Base-by-base conservation (phyloP, 2,888 invertebrate species). In the Eustalomyia histrio region DNA sequence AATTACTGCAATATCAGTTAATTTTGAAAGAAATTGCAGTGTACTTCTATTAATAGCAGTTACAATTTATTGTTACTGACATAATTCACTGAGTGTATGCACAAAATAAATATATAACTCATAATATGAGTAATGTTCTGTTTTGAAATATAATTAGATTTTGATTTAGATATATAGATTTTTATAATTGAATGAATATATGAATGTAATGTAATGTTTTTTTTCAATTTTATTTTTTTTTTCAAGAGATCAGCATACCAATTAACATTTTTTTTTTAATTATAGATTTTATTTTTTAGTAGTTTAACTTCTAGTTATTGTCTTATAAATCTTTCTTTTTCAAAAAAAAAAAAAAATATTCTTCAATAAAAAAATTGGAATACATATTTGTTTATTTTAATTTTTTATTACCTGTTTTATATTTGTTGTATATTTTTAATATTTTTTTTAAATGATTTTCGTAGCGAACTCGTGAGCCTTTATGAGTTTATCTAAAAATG, bases 291-390 rank as follows among this genome's bases (percentile, higher is more conserved):
- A n/a, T n/a, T 69, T 65, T 72, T 67, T 18, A 60, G 47, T 57
- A 73, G 53, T 78, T 81, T 71, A 71, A 74, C 57, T 67, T 74
- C 81, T 81, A 81, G 78, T 81, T 81, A 81, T 81, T 81, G 81
- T 81, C 81, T 74, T 57, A 39, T 52, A 39, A 65, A 50, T 69
- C 61, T 78, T 69, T 63, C 7, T 61, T 76, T 80, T 65, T 2
- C 16, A 47, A 47, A 47, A n/a, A 4, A 29, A 29, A 43, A 43
- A 4, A 29, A 29, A 43, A 43, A 43, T 14, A 43, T 43, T 43
- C 5, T 35, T 43, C 43, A 43, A 47, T 47, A 2, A 47, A 47
- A n/a, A 47, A 47, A 47, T n/a, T n/a, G 6, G 14, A 29, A 29
- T 29, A 29, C 29, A 47, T 47, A 2, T 47, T 10, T 12, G 39